Conservation (phyloP, 2,888 invertebrate species). For the Dicycla oo region DNA sequence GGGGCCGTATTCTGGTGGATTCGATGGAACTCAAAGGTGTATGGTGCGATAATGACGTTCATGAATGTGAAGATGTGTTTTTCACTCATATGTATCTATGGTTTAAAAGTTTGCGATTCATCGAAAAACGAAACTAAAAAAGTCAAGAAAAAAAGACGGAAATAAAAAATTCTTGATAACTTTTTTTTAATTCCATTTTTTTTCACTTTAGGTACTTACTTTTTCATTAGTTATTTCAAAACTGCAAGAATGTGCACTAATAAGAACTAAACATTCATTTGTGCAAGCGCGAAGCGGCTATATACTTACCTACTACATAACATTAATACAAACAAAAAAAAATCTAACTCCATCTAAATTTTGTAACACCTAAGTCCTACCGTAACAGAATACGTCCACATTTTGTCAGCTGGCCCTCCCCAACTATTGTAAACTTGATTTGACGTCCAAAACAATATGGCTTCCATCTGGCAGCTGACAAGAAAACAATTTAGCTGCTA, state of each 20-base stretch:
- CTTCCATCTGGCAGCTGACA: conserved; percentile 77
- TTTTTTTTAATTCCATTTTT: no score
- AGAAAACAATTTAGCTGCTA: conserved; percentile 74
- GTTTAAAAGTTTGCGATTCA: background rate
- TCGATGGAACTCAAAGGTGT: conserved; percentile 4
- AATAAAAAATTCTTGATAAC: no score
- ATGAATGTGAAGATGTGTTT: background rate
- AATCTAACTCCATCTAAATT: background rate
- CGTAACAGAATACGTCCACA: conserved; percentile 66
- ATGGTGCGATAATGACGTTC: background rate
- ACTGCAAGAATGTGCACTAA: background rate
- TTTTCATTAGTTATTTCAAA: background rate
- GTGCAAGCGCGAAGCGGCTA: no score
- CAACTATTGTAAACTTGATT: conserved; percentile 75
- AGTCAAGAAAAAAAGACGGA: no score
- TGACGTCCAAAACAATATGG: conserved; percentile 76
- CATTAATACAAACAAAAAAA: background rate
- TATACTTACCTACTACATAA: background rate
- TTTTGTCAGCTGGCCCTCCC: conserved; percentile 66
- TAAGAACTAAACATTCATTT: background rate
- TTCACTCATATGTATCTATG: no score
- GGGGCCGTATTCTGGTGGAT: conserved; percentile 71
- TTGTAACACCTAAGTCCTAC: conserved; percentile 10
- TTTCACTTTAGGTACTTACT: no score
- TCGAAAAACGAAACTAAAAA: no score